Base-by-base conservation (phyloP, 2,797 vertebrate genomes). In the Scarus forsteni region DNA sequence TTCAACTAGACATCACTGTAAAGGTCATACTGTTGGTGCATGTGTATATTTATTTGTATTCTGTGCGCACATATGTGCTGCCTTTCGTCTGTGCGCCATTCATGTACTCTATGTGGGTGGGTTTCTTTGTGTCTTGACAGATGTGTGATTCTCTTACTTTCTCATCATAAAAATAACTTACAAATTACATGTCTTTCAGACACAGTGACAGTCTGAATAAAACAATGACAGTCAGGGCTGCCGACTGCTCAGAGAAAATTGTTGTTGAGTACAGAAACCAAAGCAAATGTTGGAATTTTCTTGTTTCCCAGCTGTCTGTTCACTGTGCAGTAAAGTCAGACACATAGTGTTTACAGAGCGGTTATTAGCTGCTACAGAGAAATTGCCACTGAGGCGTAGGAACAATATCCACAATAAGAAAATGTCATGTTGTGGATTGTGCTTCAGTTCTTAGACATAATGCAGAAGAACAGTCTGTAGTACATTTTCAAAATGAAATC, bases 271-370 rank as follows among this genome's bases (percentile, higher is more conserved):
- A 0, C n/a, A 51, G 59, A 69, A 75, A 60, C 35, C 53, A 15
- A 49, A 35, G 42, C 67, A 57, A 18, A 34, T 56, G 59, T 40
- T 49, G 36, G 39, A 40, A 63, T 59, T n/a, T 72, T 15, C 60
- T 53, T 14, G 55, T 63, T 69, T 76, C 72, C 61, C 72, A 11
- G 60, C 72, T 83, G 77, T 75, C 80, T 76, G 60, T 77, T 83
- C 55, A 55, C 34, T 3, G 34, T 0, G 6, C 71, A 50, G 27
- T 65, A 54, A 51, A 70, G 70, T 73, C 75, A 61, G 60, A 64
- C 62, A 19, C 36, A 13, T 13, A 3, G 59, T 73, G 66, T 83
- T 89, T 75, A 66, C 69, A 76, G 61, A 45, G 48, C 3, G 38
- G 64, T 75, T 66, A 55, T 54, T 40, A 60, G 60, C 6, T 38